phyloP scores from a whole-genome alignment of 2,797 vertebrate species.

The Falco naumanni region DNA sequence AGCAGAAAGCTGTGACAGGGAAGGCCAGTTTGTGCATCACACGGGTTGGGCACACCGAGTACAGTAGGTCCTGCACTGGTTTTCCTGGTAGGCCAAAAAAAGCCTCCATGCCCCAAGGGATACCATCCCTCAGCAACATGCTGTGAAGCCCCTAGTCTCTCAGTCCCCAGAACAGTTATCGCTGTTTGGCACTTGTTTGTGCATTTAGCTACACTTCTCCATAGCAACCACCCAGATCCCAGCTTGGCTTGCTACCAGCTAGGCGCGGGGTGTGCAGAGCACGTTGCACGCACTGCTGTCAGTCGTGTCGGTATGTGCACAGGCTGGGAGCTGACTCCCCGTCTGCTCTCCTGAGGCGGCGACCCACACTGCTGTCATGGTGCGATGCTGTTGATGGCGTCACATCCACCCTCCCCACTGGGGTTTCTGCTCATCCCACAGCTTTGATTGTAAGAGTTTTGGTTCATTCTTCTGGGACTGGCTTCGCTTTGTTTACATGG shows the following conservation, averaged over 20 bases:
- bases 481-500: neutral
- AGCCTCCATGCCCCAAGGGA: neutral
- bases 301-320: neutral
- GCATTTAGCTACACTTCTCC: slow-evolving; percentile 39
- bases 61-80: neutral
- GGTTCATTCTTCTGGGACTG: neutral
- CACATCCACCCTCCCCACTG: neutral
- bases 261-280: neutral
- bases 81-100: neutral
- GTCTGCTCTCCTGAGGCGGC: neutral
- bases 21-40: neutral
- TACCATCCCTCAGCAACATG: neutral
- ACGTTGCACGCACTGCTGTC: neutral
- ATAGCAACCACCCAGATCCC: slow-evolving; percentile 33
- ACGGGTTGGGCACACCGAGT: neutral
- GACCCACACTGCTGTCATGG: neutral
- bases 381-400: rapidly evolving
- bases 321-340: neutral
- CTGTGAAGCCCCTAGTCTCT: neutral
- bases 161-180: neutral
- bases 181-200: neutral
- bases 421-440: neutral
- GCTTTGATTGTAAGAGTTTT: neutral
- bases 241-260: neutral
- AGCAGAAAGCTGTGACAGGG: neutral